phyloP scores from a whole-genome alignment of 2,888 invertebrate species.

The Xestoiulus laeticollis region DNA sequence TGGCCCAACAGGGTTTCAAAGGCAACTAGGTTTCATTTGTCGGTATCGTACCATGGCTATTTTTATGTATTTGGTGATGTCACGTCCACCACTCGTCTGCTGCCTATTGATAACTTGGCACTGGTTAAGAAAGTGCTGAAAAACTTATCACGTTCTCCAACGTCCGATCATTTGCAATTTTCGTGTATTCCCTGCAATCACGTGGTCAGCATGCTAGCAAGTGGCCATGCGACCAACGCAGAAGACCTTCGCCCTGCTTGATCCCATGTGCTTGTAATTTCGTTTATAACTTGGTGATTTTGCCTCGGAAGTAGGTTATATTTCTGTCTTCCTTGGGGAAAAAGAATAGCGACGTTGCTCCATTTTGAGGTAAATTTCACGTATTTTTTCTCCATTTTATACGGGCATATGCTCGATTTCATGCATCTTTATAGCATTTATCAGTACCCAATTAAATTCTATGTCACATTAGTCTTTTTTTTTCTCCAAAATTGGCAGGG shows the following conservation, averaged over 20 bases:
- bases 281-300: slow-evolving; percentile 20
- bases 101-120: not conserved
- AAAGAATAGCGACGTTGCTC: slow-evolving; percentile 34
- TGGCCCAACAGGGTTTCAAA: not conserved
- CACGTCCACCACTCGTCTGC: not conserved
- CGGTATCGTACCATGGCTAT: slow-evolving; percentile 1
- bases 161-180: not conserved
- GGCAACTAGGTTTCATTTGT: not conserved
- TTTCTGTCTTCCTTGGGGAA: slow-evolving; percentile 24
- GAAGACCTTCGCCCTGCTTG: slow-evolving; percentile 1
- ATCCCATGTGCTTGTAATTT: slow-evolving; percentile 1
- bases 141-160: not conserved
- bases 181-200: not conserved
- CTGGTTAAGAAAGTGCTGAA: not conserved
- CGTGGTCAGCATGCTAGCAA: slow-evolving; percentile 7
- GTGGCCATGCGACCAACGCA: not conserved
- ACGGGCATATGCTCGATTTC: not conserved
- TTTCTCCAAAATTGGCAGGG: no score
- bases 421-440: no score
- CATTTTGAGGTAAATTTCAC: not conserved
- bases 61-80: slow-evolving; percentile 17
- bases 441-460: no score
- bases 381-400: not conserved
- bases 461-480: no score
- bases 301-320: not conserved